Conservation (phyloP, 2,888 invertebrate genomes). For the Melinaea marsaeus region DNA sequence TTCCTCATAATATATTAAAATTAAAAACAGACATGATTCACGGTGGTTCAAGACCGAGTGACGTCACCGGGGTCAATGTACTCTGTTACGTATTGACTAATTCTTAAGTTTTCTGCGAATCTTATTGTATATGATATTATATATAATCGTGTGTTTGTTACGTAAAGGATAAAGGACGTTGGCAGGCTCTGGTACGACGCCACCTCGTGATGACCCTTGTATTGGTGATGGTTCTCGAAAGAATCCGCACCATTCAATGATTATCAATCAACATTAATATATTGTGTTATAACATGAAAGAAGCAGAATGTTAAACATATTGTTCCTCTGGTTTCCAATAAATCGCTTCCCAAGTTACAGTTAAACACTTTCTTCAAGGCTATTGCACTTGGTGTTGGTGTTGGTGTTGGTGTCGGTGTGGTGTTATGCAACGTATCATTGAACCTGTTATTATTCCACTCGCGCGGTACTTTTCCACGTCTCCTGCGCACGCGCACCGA, state of each 20-base stretch:
- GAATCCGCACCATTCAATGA: no score
- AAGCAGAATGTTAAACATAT: no score
- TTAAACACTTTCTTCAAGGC: slow-evolving; percentile 2
- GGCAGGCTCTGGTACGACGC: no score
- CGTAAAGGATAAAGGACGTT: background rate
- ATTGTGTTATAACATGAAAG: no score
- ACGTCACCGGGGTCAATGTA: slow-evolving; percentile 36
- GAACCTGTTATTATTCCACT: slow-evolving; percentile 42
- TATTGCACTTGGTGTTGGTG: slow-evolving; percentile 1
- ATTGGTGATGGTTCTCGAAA: no score
- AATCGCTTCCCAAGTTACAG: no score
- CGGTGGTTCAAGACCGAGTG: slow-evolving; percentile 36
- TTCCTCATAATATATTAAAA: background rate
- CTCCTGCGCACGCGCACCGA: slow-evolving; percentile 54
- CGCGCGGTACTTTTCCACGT: slow-evolving; percentile 55
- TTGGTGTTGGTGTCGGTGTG: slow-evolving; percentile 10
- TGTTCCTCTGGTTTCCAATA: no score
- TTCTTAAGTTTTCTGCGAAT: background rate
- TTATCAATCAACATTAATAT: no score
- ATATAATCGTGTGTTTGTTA: background rate
- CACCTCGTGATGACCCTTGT: no score
- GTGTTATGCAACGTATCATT: slow-evolving; percentile 22
- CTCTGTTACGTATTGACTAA: slow-evolving; percentile 7
- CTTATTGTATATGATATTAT: background rate
- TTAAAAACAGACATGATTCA: slow-evolving; percentile 13